A percentile compares a stretch with the other conserved stretches of the same genome.
Evolutionary conservation across 2,888 invertebrate species (phyloP).

Genomic region (Nycteola revayana): DNA sequence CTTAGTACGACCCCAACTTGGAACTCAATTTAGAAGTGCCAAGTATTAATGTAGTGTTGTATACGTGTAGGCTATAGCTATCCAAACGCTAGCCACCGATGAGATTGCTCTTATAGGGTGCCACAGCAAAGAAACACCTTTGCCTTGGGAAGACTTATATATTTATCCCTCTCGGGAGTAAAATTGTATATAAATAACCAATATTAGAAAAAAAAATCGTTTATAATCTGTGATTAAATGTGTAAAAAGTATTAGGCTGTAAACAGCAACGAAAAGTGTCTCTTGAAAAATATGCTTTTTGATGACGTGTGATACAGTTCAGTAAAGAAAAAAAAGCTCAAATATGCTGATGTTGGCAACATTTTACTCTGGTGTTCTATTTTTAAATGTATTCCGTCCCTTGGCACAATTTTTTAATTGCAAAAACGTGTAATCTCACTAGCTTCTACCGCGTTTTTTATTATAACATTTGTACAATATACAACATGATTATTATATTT

Average conservation of each 20-base stretch:
- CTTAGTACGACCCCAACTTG: too few species aligned
- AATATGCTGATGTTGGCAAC: slow-evolving; percentile 26
- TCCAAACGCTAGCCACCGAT: slow-evolving; percentile 44
- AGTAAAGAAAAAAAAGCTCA: slow-evolving; percentile 15
- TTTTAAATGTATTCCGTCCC: slow-evolving; percentile 62
- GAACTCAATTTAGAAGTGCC: slow-evolving; percentile 37
- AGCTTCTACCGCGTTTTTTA: slow-evolving; percentile 45
- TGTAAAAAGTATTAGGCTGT: slow-evolving; percentile 65
- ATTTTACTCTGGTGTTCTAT: slow-evolving; percentile 29
- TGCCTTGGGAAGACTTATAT: slow-evolving; percentile 52
- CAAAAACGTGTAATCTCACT: slow-evolving; percentile 57
- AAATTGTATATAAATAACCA: slow-evolving; percentile 64
- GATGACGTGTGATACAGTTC: slow-evolving; percentile 17
- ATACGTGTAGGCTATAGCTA: slow-evolving; percentile 21
- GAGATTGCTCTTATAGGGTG: slow-evolving; percentile 50
- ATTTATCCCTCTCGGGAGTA: slow-evolving; percentile 56
- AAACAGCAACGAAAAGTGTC: slow-evolving; percentile 65
- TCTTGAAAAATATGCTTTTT: slow-evolving; percentile 25
- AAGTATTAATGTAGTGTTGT: slow-evolving; percentile 38
- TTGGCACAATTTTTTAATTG: slow-evolving; percentile 60
- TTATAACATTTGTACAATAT: slow-evolving; percentile 47
- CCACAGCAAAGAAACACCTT: slow-evolving; percentile 40
- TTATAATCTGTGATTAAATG: slow-evolving; percentile 59
- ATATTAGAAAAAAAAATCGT: slow-evolving; percentile 44
- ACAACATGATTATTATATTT: slow-evolving; percentile 28